Base-by-base conservation (phyloP, 2,113 vertebrate species). In the Channa argus region DNA sequence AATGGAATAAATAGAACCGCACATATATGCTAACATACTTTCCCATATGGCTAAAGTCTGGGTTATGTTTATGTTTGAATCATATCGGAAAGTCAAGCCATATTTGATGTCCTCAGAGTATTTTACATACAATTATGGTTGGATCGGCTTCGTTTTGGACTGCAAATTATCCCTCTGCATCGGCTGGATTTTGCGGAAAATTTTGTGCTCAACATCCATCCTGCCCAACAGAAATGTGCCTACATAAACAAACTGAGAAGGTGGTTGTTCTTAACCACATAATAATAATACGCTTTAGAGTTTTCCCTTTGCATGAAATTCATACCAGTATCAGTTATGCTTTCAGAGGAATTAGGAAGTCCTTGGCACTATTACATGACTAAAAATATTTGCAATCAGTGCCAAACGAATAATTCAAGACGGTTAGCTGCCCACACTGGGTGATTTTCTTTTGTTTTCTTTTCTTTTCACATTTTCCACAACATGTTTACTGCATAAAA, bases 171-270 rank as follows among this genome's bases (percentile, higher is more conserved):
- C 44, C 0, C 36, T 78, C 71, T 62, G 34, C 50, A 52, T 81
- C 47, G 41, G 14, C 34, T 62, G 45, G 50, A 34, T 74, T 72
- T 47, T 45, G 60, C 3, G 10, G 49, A 51, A 60, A 55, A 60
- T 9, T 59, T 38, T 37, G 14, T 73, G 52, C 14, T 61, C 73
- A 1, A 62, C 43, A 13, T 34, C 80, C 24, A 58, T 34, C 80
- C 24, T 62, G 33, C 39, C 77, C 46, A 0, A n/a, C 54, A 71
- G 74, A 84, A 86, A 84, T 77, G 62, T 77, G 69, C 84, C 84
- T 61, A 79, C 47, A 53, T 59, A 78, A 70, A 65, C 64, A 44
- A 77, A 83, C 86, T 6, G 3, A 11, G 8, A 38, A 62, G 24
- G 41, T 44, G 38, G 14, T 33, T 45, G 46, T 14, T 63, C 15